A percentile compares a stretch with the other conserved stretches of the same genome.
phyloP scores from a whole-genome alignment of 1,140 invertebrate genomes.

The Drosophila eugracilis region DNA sequence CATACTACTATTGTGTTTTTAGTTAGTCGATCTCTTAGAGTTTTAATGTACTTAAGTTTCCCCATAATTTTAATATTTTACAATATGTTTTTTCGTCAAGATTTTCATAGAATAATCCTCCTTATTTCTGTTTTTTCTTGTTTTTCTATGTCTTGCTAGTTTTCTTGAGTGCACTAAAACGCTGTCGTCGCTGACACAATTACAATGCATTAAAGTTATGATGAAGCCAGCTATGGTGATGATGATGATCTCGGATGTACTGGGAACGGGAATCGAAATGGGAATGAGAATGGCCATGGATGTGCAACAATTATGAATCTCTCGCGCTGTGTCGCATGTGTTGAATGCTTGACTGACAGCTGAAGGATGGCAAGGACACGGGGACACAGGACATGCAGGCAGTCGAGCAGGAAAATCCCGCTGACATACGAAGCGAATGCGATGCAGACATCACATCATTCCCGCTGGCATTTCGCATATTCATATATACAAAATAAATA shows the following conservation, averaged over 20 bases:
- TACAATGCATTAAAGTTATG: slow-evolving; percentile 81
- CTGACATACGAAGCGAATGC: slow-evolving; percentile 36
- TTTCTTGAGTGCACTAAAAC: slow-evolving; percentile 7
- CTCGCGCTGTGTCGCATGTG: slow-evolving; percentile 63
- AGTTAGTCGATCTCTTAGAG: too few relatives aligned
- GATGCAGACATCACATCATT: slow-evolving; percentile 66
- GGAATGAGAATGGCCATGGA: slow-evolving; percentile 18
- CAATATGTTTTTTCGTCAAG: background rate
- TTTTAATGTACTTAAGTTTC: too few relatives aligned
- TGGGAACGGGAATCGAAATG: slow-evolving; percentile 19
- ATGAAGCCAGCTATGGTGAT: slow-evolving; percentile 59
- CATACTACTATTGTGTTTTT: background rate
- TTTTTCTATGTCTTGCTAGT: background rate
- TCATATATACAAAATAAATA: slow-evolving; percentile 31
- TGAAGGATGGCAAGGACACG: slow-evolving; percentile 65
- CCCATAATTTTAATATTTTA: too few relatives aligned
- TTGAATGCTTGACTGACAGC: slow-evolving; percentile 68
- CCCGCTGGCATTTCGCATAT: slow-evolving; percentile 55
- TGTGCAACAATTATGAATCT: slow-evolving; percentile 79
- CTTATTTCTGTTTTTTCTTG: background rate
- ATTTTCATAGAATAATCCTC: too few relatives aligned
- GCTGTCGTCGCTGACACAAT: slow-evolving; percentile 63
- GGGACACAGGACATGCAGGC: slow-evolving; percentile 18
- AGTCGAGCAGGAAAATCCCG: slow-evolving; percentile 29
- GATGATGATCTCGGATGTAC: slow-evolving; percentile 23